Evolutionary conservation across 2,888 invertebrate species (phyloP).

Genomic region (Punctoribates punctum): DNA sequence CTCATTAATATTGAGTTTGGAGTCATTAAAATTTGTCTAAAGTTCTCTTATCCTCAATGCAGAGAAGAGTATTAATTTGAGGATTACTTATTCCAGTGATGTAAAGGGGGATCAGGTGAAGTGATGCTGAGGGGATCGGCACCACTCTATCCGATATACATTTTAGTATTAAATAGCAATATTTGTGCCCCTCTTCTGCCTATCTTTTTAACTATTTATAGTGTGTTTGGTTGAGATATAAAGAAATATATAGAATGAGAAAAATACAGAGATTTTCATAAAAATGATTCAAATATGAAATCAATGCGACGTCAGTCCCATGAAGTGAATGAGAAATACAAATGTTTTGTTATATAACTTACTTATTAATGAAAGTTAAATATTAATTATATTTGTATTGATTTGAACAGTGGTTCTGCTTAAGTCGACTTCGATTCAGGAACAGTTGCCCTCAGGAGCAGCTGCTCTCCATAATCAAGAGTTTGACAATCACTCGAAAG

Average conservation of each 20-base stretch:
- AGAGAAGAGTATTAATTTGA: background rate
- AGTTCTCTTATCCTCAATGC: background rate
- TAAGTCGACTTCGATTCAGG: slow-evolving; percentile 6
- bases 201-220: slow-evolving; percentile 18
- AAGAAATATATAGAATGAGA: background rate
- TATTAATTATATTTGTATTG: background rate
- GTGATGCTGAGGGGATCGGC: background rate
- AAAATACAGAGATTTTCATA: background rate
- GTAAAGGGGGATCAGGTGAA: background rate
- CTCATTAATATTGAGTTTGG: too few relatives aligned
- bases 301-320: too few relatives aligned
- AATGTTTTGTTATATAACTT: background rate
- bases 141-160: background rate
- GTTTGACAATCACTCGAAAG: background rate
- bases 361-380: background rate
- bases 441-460: background rate
- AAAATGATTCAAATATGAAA: background rate
- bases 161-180: background rate
- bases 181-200: background rate
- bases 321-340: background rate
- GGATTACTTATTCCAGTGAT: background rate
- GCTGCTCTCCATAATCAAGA: background rate
- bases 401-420: background rate
- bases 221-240: background rate
- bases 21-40: too few relatives aligned